A percentile compares a stretch with the other conserved stretches of the same genome.
Evolutionary conservation across 2,113 vertebrate genomes (phyloP).

Genomic region (Cromileptes altivelis): DNA sequence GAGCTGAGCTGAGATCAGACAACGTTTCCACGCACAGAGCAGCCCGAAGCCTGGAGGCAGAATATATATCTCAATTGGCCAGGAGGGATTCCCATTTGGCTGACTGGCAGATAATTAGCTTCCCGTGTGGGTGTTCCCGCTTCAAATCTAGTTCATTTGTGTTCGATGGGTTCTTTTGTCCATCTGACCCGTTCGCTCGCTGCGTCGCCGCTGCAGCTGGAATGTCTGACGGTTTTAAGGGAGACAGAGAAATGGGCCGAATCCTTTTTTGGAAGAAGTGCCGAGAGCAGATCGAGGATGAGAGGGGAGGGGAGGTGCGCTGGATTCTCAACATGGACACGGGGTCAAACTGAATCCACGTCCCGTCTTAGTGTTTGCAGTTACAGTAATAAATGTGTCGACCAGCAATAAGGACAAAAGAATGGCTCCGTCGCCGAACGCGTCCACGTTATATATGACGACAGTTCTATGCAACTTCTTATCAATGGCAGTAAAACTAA

Average conservation of each 20-base stretch:
- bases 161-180: neutral
- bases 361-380: constrained; percentile 37
- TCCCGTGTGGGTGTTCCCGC: constrained; percentile 22
- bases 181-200: constrained; percentile 1
- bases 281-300: constrained; percentile 13
- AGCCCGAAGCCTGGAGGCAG: constrained; percentile 21
- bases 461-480: constrained; percentile 32
- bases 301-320: neutral
- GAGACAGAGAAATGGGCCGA: neutral
- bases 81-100: constrained; percentile 26
- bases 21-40: neutral
- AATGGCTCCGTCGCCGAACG: constrained; percentile 9
- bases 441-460: neutral
- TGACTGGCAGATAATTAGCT: constrained; percentile 33
- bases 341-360: neutral
- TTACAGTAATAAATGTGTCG: constrained; percentile 32
- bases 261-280: constrained; percentile 46
- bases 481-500: constrained; percentile 50
- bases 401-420: constrained; percentile 23
- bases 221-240: constrained; percentile 44
- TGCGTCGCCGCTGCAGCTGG: constrained; percentile 21
- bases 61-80: constrained; percentile 40
- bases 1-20: constrained; percentile 29
- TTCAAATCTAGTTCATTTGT: constrained; percentile 13
- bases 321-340: constrained; percentile 20